A percentile compares a stretch with the other conserved stretches of the same genome.
These are phyloP conservation scores for Saccostrea cuccullata DNA, from an alignment of 1,140 invertebrate genomes.

Conservation along the genomic window DNA sequence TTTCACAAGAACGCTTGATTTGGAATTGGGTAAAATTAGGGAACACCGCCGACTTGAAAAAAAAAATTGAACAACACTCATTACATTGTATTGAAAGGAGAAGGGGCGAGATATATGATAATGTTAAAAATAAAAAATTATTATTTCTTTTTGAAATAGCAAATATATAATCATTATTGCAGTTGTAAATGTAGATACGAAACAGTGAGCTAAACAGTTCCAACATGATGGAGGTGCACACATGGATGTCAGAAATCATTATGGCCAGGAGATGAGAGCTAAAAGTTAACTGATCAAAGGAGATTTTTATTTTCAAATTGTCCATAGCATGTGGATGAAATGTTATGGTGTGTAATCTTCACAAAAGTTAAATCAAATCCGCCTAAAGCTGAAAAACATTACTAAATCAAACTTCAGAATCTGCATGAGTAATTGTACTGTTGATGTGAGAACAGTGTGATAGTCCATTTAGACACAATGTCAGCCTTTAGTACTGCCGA, in stretches of 20 bases:
- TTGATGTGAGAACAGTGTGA: not conserved
- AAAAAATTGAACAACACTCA: too few species aligned
- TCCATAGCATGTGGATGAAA: not conserved
- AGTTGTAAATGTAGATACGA: too few species aligned
- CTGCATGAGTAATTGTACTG: not conserved
- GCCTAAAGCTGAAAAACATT: too few species aligned
- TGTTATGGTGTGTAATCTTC: not conserved
- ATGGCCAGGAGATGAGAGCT: too few species aligned
- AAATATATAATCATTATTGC: not conserved
- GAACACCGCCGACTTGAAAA: not conserved
- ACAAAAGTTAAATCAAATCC: not conserved
- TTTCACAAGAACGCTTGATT: not conserved
- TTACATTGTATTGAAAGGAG: too few species aligned
- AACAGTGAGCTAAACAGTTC: too few species aligned
- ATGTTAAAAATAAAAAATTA: not conserved
- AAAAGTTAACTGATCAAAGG: too few species aligned
- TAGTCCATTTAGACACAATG: not conserved
- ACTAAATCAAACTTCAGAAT: too few species aligned
- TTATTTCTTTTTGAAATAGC: not conserved
- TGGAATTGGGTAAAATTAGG: not conserved
- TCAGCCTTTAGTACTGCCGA: conserved; percentile 61
- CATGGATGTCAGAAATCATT: too few species aligned
- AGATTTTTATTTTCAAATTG: too few species aligned
- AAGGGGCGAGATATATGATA: not conserved
- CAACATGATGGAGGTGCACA: too few species aligned